Evolutionary conservation across 2,888 invertebrate species (phyloP).

Genomic region (Tenthredo mesomela): DNA sequence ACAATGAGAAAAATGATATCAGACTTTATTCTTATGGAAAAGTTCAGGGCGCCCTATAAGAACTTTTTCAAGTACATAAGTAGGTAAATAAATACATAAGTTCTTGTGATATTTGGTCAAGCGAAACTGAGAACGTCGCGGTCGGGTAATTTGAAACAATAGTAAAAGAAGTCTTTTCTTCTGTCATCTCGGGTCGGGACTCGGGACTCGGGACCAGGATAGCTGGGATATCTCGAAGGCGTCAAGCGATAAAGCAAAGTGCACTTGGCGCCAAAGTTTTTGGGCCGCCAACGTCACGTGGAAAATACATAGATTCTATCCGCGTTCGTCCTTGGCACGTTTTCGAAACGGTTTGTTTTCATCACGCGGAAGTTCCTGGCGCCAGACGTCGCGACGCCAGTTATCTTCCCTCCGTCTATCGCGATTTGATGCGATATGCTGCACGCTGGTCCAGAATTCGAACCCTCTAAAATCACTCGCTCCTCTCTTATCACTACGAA

Average conservation of each 20-base stretch:
- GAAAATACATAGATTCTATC: slow-evolving; percentile 5
- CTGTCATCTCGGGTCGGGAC: neutral
- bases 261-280: slow-evolving; percentile 31
- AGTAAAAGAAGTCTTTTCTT: neutral
- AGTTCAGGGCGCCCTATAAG: neutral
- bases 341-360: slow-evolving; percentile 53
- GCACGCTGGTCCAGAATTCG: neutral
- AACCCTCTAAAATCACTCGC: neutral
- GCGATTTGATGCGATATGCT: neutral
- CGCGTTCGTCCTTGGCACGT: slow-evolving; percentile 48
- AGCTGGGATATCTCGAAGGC: neutral
- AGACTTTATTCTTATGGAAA: neutral
- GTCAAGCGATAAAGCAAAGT: slow-evolving; percentile 1
- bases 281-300: neutral
- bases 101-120: neutral
- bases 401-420: neutral
- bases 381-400: slow-evolving; percentile 51
- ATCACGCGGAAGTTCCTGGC: slow-evolving; percentile 41
- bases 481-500: neutral
- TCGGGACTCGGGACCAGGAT: neutral
- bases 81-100: neutral
- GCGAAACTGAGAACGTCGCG: neutral
- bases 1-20: neutral
- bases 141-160: slow-evolving; percentile 7
- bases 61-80: neutral